phyloP scores from a whole-genome alignment of 2,797 vertebrate genomes.

The Hipposideros larvatus region DNA sequence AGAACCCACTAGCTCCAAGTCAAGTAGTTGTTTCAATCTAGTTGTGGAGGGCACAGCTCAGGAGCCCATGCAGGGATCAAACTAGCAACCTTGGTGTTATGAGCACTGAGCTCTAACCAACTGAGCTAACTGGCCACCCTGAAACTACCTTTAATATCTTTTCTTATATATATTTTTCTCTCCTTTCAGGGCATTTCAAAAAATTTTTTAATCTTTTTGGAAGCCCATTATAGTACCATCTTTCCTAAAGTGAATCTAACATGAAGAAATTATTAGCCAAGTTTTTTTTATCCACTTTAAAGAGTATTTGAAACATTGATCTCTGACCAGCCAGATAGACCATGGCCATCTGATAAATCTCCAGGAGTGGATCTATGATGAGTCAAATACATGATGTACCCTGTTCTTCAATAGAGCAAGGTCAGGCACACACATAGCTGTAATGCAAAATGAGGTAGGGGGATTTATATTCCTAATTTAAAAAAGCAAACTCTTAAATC shows the following conservation, averaged over 20 bases:
- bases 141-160: background rate
- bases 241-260: slow-evolving; percentile 57
- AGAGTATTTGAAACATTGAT: slow-evolving; percentile 57
- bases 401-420: background rate
- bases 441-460: slow-evolving; percentile 22
- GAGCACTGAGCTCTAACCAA: too few species aligned
- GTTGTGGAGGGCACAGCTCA: too few species aligned
- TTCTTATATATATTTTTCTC: background rate
- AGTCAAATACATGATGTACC: background rate
- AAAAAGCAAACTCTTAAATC: slow-evolving; percentile 46
- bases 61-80: too few species aligned
- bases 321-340: slow-evolving; percentile 33
- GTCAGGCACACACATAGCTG: background rate
- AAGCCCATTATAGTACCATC: background rate
- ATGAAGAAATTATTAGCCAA: slow-evolving; percentile 38
- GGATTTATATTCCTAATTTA: slow-evolving; percentile 76
- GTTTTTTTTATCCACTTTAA: slow-evolving; percentile 46
- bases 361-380: slow-evolving; percentile 6
- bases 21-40: too few species aligned
- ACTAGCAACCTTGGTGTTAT: too few species aligned
- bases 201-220: background rate
- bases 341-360: background rate
- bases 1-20: too few species aligned
- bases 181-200: background rate
- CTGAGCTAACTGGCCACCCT: too few species aligned